phyloP scores from a whole-genome alignment of 2,113 vertebrate genomes.

The Patagioenas fasciata region DNA sequence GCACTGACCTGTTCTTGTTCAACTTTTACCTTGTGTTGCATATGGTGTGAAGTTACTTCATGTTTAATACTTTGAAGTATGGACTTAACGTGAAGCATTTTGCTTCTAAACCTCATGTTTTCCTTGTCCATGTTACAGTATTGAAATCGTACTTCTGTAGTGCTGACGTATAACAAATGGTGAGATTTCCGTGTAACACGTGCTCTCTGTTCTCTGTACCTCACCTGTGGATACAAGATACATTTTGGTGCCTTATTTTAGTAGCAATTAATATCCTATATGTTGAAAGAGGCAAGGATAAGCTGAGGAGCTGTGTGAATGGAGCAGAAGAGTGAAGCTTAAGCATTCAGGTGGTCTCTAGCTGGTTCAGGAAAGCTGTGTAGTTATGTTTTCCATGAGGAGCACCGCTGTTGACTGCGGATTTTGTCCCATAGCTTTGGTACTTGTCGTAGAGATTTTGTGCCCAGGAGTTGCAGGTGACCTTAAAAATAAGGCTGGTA shows the following conservation, averaged over 20 bases:
- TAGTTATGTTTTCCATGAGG: neutral
- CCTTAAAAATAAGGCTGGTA: neutral
- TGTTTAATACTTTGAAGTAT: neutral
- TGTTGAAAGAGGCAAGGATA: neutral
- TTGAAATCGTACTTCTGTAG: neutral
- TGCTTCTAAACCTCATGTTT: neutral
- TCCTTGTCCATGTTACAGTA: accelerated
- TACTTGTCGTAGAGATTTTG: neutral
- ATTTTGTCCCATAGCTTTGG: neutral
- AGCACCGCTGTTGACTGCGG: accelerated
- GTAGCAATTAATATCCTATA: neutral
- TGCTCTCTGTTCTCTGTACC: neutral
- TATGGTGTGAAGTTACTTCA: neutral
- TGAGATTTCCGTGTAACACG: neutral
- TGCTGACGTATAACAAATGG: neutral
- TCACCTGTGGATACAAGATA: neutral
- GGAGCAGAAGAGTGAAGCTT: neutral
- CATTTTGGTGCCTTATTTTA: neutral
- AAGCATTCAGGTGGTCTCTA: neutral
- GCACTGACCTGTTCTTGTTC: neutral
- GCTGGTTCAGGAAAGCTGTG: neutral
- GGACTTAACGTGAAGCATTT: neutral
- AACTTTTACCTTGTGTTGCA: accelerated
- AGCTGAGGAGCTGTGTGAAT: neutral
- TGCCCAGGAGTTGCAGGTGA: neutral